Evolutionary conservation across 2,797 vertebrate species (phyloP).

Genomic region (Karalla daura): DNA sequence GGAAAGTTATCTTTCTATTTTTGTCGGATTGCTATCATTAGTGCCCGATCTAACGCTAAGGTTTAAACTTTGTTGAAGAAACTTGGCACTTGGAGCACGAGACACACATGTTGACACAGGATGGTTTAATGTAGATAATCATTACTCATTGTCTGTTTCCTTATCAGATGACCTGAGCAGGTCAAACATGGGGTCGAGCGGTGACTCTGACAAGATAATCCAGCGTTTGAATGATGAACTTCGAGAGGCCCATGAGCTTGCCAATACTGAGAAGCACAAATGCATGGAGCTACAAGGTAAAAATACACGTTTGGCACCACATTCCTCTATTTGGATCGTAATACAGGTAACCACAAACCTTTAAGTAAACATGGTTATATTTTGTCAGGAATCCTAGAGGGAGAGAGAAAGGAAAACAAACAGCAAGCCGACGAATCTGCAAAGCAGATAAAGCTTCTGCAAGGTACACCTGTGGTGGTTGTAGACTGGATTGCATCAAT

Average conservation of each 20-base stretch:
- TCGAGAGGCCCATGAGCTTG: constrained; percentile 90
- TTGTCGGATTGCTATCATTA: constrained; percentile 19
- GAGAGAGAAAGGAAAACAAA: constrained; percentile 89
- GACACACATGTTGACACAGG: neutral
- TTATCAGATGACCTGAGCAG: constrained; percentile 89
- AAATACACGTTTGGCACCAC: neutral
- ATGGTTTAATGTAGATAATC: neutral
- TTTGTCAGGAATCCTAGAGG: constrained; percentile 89
- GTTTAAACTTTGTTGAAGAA: neutral
- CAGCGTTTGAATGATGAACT: constrained; percentile 92
- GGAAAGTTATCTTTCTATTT: constrained; percentile 44
- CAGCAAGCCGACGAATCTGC: constrained; percentile 91
- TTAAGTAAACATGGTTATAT: neutral
- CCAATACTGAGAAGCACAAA: constrained; percentile 91
- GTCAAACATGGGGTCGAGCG: constrained; percentile 88
- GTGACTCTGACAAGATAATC: constrained; percentile 92
- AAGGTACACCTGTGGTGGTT: constrained; percentile 83
- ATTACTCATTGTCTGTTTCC: constrained; percentile 17
- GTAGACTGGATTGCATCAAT: neutral
- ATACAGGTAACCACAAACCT: neutral
- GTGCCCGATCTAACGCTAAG: neutral
- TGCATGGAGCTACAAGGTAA: constrained; percentile 95
- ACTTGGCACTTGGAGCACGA: neutral
- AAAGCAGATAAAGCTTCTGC: constrained; percentile 92
- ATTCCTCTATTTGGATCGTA: neutral